Percentiles rank a stretch among this genome's conserved stretches.
These are phyloP conservation scores for Gymnocypris eckloni DNA, from an alignment of 2,797 vertebrate genomes.

Conservation along the genomic window DNA sequence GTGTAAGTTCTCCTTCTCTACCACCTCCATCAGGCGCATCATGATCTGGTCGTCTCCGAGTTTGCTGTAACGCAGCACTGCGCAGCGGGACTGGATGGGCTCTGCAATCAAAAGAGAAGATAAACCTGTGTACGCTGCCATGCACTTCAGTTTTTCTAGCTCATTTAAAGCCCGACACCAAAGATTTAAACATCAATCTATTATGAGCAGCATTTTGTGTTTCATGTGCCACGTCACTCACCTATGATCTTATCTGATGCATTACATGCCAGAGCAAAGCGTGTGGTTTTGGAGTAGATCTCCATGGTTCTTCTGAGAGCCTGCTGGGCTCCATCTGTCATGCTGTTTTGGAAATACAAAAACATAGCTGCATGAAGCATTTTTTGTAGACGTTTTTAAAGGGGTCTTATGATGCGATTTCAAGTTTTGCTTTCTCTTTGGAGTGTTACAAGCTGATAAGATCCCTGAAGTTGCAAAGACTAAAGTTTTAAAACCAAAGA, in stretches of 20 bases:
- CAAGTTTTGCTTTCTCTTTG: no score
- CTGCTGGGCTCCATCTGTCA: slow-evolving; percentile 98
- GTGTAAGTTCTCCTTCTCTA: slow-evolving; percentile 83
- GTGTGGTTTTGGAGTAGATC: slow-evolving; percentile 96
- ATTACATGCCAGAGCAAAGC: slow-evolving; percentile 95
- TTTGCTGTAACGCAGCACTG: slow-evolving; percentile 94
- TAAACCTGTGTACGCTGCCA: neutral
- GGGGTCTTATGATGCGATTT: no score
- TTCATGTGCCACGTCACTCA: slow-evolving; percentile 50
- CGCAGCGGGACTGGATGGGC: slow-evolving; percentile 96
- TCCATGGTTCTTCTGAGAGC: slow-evolving; percentile 97
- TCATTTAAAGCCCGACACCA: neutral
- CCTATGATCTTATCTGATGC: slow-evolving; percentile 97
- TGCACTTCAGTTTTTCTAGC: neutral
- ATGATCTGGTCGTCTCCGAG: slow-evolving; percentile 92
- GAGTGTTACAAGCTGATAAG: no score
- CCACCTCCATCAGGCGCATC: slow-evolving; percentile 86
- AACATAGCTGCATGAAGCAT: neutral
- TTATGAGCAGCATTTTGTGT: neutral
- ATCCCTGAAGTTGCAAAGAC: no score
- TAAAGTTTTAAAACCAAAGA: no score
- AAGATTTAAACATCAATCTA: neutral
- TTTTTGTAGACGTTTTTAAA: neutral
- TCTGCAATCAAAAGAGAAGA: slow-evolving; percentile 72
- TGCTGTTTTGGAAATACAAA: slow-evolving; percentile 74